These are phyloP conservation scores for Hiodon tergisus DNA, from an alignment of 2,113 vertebrate species.

Conservation along the genomic window DNA sequence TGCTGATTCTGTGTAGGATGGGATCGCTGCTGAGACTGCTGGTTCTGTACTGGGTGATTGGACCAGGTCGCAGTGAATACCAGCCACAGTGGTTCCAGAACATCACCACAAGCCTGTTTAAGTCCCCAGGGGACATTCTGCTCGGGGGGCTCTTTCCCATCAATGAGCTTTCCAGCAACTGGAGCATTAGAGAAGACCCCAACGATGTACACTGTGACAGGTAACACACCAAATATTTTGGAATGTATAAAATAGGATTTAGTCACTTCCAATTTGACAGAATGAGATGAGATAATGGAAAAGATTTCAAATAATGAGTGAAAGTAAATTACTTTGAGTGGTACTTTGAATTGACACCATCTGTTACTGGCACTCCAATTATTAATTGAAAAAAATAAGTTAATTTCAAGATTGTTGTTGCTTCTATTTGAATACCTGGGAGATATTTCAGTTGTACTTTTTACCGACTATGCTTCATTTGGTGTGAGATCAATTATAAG, in stretches of 20 bases:
- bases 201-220: constrained; percentile 56
- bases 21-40: constrained; percentile 31
- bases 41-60: constrained; percentile 35
- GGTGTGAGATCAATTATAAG: not conserved
- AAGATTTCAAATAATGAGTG: not conserved
- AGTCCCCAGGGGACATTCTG: constrained; percentile 64
- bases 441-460: no score
- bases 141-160: constrained; percentile 82
- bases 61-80: constrained; percentile 10
- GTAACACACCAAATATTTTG: constrained; percentile 46
- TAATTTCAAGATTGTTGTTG: no score
- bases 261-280: not conserved
- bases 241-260: not conserved
- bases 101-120: constrained; percentile 59
- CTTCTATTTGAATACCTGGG: no score
- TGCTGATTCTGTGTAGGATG: constrained; percentile 38
- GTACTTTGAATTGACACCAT: no score
- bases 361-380: no score
- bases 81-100: constrained; percentile 43
- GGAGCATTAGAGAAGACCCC: constrained; percentile 44
- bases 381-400: no score
- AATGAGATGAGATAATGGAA: not conserved
- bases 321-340: no score
- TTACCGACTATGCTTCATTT: no score
- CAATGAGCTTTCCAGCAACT: constrained; percentile 41